Percentiles rank a stretch among this genome's conserved stretches.
Evolutionary conservation across 2,797 vertebrate genomes (phyloP).

Genomic region (Carapus acus): DNA sequence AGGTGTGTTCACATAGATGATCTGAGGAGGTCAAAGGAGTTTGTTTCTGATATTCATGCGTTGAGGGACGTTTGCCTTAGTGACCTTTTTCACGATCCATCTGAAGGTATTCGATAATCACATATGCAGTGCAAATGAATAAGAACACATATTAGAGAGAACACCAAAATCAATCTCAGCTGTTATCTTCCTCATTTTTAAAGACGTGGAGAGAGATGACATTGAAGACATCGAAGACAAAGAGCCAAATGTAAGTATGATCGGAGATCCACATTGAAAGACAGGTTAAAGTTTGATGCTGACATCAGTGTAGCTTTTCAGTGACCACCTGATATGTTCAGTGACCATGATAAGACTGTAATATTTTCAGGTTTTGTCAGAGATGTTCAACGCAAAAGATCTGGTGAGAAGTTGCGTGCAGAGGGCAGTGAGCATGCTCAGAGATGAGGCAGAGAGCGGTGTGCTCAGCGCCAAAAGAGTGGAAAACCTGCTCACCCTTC

Average conservation of each 20-base stretch:
- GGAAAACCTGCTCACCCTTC: constrained; percentile 65
- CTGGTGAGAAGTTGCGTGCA: constrained; percentile 61
- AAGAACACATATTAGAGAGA: too few species aligned
- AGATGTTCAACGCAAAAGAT: constrained; percentile 14
- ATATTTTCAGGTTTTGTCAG: constrained; percentile 22
- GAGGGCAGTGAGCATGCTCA: constrained; percentile 73
- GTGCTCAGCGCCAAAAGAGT: constrained; percentile 66
- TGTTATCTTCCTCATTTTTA: neutral
- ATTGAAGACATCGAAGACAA: constrained; percentile 3
- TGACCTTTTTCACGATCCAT: constrained; percentile 34
- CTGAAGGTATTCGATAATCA: constrained; percentile 25
- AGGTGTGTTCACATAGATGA: constrained; percentile 75
- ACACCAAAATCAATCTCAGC: too few species aligned
- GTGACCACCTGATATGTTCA: too few species aligned
- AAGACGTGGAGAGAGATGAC: constrained; percentile 24
- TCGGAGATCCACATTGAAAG: neutral
- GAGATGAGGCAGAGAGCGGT: constrained; percentile 51
- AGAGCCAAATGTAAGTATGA: constrained; percentile 28
- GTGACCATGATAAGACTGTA: neutral
- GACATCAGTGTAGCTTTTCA: too few species aligned
- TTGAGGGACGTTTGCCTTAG: constrained; percentile 29
- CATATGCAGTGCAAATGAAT: too few species aligned
- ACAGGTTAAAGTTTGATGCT: constrained; percentile 2
- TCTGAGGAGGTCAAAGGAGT: constrained; percentile 70
- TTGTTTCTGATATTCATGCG: constrained; percentile 64